A percentile compares a stretch with the other conserved stretches of the same genome.
Conservation (phyloP, 2,888 invertebrate genomes). For the Odontocerum albicorne region DNA sequence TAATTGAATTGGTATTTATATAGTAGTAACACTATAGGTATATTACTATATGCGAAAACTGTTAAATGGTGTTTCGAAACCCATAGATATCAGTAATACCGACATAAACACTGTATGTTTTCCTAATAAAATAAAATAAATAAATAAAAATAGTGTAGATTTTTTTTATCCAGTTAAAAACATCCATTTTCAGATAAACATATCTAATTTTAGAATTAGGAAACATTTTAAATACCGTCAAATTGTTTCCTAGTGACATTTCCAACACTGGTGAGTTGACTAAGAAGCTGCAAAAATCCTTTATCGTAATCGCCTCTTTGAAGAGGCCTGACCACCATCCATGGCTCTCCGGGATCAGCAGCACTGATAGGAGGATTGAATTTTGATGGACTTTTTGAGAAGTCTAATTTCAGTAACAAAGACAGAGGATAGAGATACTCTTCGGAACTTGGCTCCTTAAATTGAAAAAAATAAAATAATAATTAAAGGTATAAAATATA, state of each 20-base stretch:
- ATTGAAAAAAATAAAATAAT: too few species aligned
- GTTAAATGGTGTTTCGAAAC: too few species aligned
- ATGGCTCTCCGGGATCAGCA: constrained; percentile 69
- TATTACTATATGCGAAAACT: too few species aligned
- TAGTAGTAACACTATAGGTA: too few species aligned
- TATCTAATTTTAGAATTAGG: constrained; percentile 1
- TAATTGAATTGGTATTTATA: too few species aligned
- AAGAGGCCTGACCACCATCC: constrained; percentile 78
- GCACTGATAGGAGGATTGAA: constrained; percentile 73
- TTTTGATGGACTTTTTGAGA: constrained; percentile 61
- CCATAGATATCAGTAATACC: too few species aligned
- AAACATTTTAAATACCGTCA: constrained; percentile 62
- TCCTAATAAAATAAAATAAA: neutral
- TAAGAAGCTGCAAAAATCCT: constrained; percentile 78
- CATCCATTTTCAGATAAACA: neutral
- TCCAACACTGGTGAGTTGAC: constrained; percentile 85
- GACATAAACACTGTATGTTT: too few species aligned
- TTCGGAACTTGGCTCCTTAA: constrained; percentile 49
- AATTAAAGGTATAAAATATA: too few species aligned
- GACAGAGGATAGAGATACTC: constrained; percentile 67
- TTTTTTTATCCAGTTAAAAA: neutral
- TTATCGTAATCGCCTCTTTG: constrained; percentile 79
- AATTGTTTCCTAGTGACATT: constrained; percentile 76
- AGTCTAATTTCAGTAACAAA: constrained; percentile 66
- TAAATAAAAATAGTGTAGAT: too few species aligned